These are phyloP conservation scores for silkworm (Bombyx mori) DNA, from an alignment of 1,140 invertebrate genomes.

Conservation along the genomic window ASM3026992v2 NC_085121.1:14551001-14551500, in stretches of 20 bases:
- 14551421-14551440: too few species aligned
- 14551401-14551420: too few species aligned
- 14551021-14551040: slow-evolving; percentile 74
- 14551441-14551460: neutral
- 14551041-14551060: slow-evolving; percentile 71
- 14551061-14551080: slow-evolving; percentile 60
- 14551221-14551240: slow-evolving; percentile 6
- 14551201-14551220: slow-evolving; percentile 7
- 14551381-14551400: neutral
- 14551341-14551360: neutral
- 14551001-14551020: slow-evolving; percentile 88
- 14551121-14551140: slow-evolving; percentile 46
- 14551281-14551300: neutral
- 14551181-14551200: slow-evolving; percentile 2
- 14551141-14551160: slow-evolving; percentile 38
- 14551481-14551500: slow-evolving; percentile 2
- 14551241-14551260: slow-evolving; percentile 17
- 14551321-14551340: neutral
- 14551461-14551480: slow-evolving; percentile 12
- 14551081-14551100: slow-evolving; percentile 59
- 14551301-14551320: neutral
- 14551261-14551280: slow-evolving; percentile 16
- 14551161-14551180: slow-evolving; percentile 15
- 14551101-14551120: slow-evolving; percentile 55
- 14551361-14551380: neutral